phyloP scores from a whole-genome alignment of 2,797 vertebrate species.

The Semaprochilodus insignis region DNA sequence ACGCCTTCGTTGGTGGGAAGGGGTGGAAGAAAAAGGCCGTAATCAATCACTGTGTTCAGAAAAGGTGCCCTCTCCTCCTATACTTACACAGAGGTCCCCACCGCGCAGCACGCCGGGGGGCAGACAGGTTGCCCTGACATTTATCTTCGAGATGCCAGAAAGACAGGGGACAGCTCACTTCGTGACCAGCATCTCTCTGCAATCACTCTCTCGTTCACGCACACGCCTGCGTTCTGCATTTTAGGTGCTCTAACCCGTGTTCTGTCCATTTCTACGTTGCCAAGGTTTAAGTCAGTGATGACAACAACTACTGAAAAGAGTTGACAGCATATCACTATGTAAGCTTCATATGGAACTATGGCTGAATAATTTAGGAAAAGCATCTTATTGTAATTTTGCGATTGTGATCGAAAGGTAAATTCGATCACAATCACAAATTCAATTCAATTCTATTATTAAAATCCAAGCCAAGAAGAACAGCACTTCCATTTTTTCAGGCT shows the following conservation, averaged over 20 bases:
- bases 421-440: too few species aligned
- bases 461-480: too few species aligned
- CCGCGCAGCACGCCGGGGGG: conserved; percentile 15
- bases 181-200: conserved; percentile 27
- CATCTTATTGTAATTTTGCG: too few species aligned
- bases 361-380: too few species aligned
- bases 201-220: neutral
- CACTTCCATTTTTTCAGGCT: too few species aligned
- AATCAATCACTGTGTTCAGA: conserved; percentile 53
- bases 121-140: conserved; percentile 53
- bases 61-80: conserved; percentile 43
- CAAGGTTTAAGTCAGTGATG: too few species aligned
- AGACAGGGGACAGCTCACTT: conserved; percentile 8
- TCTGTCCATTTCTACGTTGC: neutral
- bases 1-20: conserved; percentile 41
- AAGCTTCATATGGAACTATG: too few species aligned
- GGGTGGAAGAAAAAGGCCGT: conserved; percentile 34
- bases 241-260: neutral
- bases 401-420: too few species aligned
- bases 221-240: conserved; percentile 6
- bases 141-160: conserved; percentile 40
- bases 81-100: conserved; percentile 36
- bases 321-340: too few species aligned
- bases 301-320: too few species aligned
- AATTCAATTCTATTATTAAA: too few species aligned